Evolutionary conservation across 2,888 invertebrate species (phyloP), one percentile per base, ranked within the genome.

Genomic region (Drosophila picticornis): DNA sequence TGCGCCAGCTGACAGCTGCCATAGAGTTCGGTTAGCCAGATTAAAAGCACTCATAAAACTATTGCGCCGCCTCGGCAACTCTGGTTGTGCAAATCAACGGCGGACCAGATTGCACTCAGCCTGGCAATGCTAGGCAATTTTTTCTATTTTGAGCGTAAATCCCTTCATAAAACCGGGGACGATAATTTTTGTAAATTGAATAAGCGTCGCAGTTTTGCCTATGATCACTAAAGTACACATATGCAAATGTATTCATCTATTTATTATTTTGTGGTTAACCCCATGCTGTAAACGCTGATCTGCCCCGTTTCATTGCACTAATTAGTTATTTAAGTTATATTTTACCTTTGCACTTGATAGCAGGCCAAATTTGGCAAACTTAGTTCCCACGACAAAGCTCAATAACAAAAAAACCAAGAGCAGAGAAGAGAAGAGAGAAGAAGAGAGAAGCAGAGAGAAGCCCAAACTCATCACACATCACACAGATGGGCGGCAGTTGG

Each of bases 371-470:
- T 72, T 67, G 75, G 69, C 80, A 57, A 77, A 69, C 68, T 72
- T 72, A 76, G 56, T 85, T 85, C 87, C 87, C 85, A 85, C 87
- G 80, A 65, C 55, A 77, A 84, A 80, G 66, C 77, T 82, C 80
- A 81, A 83, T 77, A 77, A 83, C 75, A 69, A 61, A 75, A 60
- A 56, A 69, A 40, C 32, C 11, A 31, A 27, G 11, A 40, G 51
- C 19, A 51, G 31, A 57, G 27, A 48, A 50, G 34, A 52, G 34
- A 27, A 10, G 27, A 51, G 25, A 40, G 55, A 58, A 46, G 34
- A 66, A 51, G 34, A 34, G 34, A 34, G 34, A 34, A 27, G 40
- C 29, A 40, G 38, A 27, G 63, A 36, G 51, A 56, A 62, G 62
- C 72, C 46, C 63, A 75, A 72, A 78, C 78, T 67, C 79, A 79